These are phyloP conservation scores for Hippocampus comes DNA, from an alignment of 2,113 vertebrate species.

Conservation along the genomic window DNA sequence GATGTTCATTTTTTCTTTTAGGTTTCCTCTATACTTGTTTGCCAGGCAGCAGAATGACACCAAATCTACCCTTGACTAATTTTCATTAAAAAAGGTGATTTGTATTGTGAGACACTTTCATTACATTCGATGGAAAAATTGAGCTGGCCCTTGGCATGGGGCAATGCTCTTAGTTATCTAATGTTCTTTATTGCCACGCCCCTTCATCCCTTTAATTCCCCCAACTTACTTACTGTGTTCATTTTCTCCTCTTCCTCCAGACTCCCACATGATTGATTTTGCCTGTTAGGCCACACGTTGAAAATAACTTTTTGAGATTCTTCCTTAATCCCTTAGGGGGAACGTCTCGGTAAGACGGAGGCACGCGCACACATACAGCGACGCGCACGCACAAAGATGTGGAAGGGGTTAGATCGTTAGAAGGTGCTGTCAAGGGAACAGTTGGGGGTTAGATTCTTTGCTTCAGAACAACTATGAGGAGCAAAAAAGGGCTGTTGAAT, in stretches of 20 bases:
- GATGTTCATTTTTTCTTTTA: neutral
- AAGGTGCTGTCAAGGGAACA: neutral
- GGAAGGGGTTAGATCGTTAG: neutral
- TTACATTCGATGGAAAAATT: slow-evolving; percentile 5
- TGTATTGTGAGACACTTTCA: neutral
- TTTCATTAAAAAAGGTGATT: slow-evolving; percentile 3
- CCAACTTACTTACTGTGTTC: slow-evolving; percentile 2
- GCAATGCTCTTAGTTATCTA: slow-evolving; percentile 8
- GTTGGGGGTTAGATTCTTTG: neutral
- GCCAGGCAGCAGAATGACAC: neutral
- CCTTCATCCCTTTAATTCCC: slow-evolving; percentile 20
- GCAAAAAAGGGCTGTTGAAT: neutral
- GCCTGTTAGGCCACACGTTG: slow-evolving; percentile 12
- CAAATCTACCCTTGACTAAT: neutral
- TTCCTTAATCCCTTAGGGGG: slow-evolving; percentile 5
- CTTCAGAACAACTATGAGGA: slow-evolving; percentile 1
- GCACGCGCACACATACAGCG: neutral
- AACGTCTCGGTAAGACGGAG: neutral
- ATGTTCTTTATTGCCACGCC: slow-evolving; percentile 15
- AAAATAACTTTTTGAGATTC: slow-evolving; percentile 3
- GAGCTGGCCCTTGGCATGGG: neutral
- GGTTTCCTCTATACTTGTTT: neutral
- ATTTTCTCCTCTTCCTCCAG: slow-evolving; percentile 5
- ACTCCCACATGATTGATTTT: slow-evolving; percentile 31
- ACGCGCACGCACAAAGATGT: neutral